Evolutionary conservation across 2,797 vertebrate species (phyloP), one percentile per base, ranked within the genome.

Genomic region (Onychomys arenicola): DNA sequence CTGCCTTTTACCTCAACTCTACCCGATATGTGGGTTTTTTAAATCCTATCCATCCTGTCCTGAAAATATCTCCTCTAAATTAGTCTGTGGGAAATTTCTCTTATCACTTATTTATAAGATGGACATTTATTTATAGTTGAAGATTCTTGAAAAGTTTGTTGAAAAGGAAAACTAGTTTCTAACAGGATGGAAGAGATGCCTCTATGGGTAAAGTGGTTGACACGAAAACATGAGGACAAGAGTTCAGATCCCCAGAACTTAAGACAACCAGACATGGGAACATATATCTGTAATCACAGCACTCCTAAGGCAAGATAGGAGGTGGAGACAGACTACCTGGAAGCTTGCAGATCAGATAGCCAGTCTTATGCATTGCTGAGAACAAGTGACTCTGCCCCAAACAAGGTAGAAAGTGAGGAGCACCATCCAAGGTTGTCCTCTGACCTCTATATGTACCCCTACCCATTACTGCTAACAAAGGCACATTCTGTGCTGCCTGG

Each of bases 61-160:
- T 91, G 59, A 93, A 97, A 97, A 96, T 95, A 97, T 67, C 78
- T 94, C 89, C 89, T 89, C 91, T 87, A 96, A 96, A 89, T 97
- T 96, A 91, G 92, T 91, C 86, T 89, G 78, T 97, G 96, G 87
- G 93, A 96, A 96, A 80, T 93, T 89, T 57, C 16, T 84, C 94
- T 95, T 96, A 96, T 93, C 95, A 37, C 63, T 46, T 95, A 89
- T 83, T 95, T 97, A 78, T 93, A 93, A 95, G 86, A 78, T 89
- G 27, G 63, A 96, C 43, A 29, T 94, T 82, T 95, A 96, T 91
- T 96, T 97, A 93, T 91, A 90, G 27, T 55, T 71, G 12, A 94
- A 34, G 2, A 80, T 89, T 94, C 71, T 90, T 92, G 32, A 95
- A 96, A 92, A 90, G 23, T 84, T 86, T 92, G 16, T 37, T 78